Base-by-base conservation (phyloP, 2,113 vertebrate species). In the Chiloscyllium plagiosum region DNA sequence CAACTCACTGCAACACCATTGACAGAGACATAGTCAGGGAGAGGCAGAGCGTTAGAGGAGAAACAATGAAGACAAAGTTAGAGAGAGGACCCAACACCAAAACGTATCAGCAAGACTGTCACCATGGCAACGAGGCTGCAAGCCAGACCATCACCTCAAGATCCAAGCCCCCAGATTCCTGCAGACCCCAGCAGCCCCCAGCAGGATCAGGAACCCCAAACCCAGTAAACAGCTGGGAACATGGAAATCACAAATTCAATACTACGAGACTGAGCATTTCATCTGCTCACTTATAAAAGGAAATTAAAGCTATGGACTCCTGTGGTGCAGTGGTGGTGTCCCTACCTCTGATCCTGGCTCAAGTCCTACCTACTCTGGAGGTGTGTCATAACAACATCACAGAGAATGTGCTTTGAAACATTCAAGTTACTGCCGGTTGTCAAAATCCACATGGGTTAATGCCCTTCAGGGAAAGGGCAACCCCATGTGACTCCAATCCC, bases 1-100 rank as follows among this genome's bases (percentile, higher is more conserved):
- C 98, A 99, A 98, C 96, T 99, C 98, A 97, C 99, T 99, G 97
- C 97, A 97, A 95, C 96, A 96, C 96, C 42, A 96, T 96, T 52
- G 95, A 72, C 96, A 97, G 95, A 96, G 96, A 96, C 24, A 66
- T 3, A 92, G 89, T 52, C 87, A 37, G 61, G 92, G 69, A 56
- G 78, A 72, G 15, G 42, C 37, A 42, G 26, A 19, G 50, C 0
- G 37, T 17, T 4, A 72, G n/a, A 95, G 42, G 26, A 50, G 47
- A 42, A 95, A 33, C 19, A 65, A 95, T 24, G 52, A 95, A 22
- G 47, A 68, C 10, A 50, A 29, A 24, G 37, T 80, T 52, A 56
- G 29, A 95, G 52, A 56, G 42, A n/a, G 20, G 20, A 50, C 95
- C 95, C 42, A 95, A n/a, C 72, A 95, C 95, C 72, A 85, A 85